Base-by-base conservation (phyloP, 2,797 vertebrate genomes). In the Borostomias antarcticus region DNA sequence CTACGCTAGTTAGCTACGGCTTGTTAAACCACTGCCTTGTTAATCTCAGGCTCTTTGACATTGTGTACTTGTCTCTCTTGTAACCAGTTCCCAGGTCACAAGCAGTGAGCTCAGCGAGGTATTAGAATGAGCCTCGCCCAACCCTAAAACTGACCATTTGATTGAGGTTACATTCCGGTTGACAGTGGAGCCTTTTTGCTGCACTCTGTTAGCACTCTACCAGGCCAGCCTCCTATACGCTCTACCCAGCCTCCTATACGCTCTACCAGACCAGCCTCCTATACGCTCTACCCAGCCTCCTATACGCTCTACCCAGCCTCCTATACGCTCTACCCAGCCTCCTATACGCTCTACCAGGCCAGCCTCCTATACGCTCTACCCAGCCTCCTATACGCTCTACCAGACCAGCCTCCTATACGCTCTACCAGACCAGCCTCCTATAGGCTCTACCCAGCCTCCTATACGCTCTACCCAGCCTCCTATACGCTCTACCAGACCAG, bases 171-270 rank as follows among this genome's bases (percentile, higher is more conserved):
- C 11, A 8, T 45, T 17, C 13, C 15, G 13, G 3, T n/a, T 45
- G 8, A 45, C 15, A 3, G 40, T 6, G 2, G 40, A 45, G 15
- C 2, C 3, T 45, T 45, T n/a, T 45, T 5, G 40, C 40, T n/a
- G 4, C 40, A n/a, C 13, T 45, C 15, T 45, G 15, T 45, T 17
- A 45, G 40, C 40, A 5, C 13, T 4, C 40, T n/a, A 17, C 15
- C 15, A 45, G 40, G 40, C n/a, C n/a, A n/a, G n/a, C n/a, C n/a
- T n/a, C n/a, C n/a, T n/a, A n/a, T 45, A 7, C 47, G 8, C 45
- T 63, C 50, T 58, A 32, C 40, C 48, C 57, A 73, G n/a, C n/a
- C n/a, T n/a, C 66, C 66, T 69, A 66, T 68, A n/a, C n/a, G n/a
- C n/a, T n/a, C n/a, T n/a, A n/a, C n/a, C n/a, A n/a, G n/a, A n/a